These are phyloP conservation scores for Amblyopsis hoosieri DNA, from an alignment of 2,797 vertebrate species.

Conservation along the genomic window DNA sequence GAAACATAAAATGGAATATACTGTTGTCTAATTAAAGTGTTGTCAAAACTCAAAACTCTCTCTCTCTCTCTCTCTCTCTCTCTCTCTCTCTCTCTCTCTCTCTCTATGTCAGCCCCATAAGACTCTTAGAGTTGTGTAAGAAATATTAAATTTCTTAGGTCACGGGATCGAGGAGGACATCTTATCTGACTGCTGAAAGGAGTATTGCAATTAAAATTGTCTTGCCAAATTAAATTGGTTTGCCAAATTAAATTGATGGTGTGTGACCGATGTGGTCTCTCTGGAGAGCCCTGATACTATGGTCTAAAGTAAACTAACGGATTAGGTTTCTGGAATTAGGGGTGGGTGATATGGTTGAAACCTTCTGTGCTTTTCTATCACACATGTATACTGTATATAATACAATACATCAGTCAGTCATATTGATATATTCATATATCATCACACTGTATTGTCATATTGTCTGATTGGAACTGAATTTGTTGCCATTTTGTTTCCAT, in stretches of 20 bases:
- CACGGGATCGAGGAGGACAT: slow-evolving; percentile 57
- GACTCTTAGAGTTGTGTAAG: slow-evolving; percentile 13
- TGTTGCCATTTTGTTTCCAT: too few species aligned
- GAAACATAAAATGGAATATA: too few species aligned
- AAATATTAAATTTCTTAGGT: slow-evolving; percentile 60
- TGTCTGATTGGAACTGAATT: too few species aligned
- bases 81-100: neutral
- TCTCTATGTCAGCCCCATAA: neutral
- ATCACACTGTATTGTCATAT: too few species aligned
- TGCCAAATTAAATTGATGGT: slow-evolving; percentile 69
- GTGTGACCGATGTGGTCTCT: slow-evolving; percentile 57
- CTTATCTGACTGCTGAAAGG: slow-evolving; percentile 74
- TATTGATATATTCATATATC: too few species aligned
- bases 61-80: neutral
- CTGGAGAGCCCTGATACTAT: slow-evolving; percentile 40
- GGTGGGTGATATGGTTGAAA: too few species aligned
- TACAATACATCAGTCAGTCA: too few species aligned
- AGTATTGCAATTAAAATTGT: slow-evolving; percentile 65
- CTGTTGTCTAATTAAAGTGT: too few species aligned
- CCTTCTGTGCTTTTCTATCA: too few species aligned
- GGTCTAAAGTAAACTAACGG: slow-evolving; percentile 26
- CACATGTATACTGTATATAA: too few species aligned
- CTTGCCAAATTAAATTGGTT: slow-evolving; percentile 67
- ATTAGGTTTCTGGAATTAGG: slow-evolving; percentile 7
- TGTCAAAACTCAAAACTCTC: too few species aligned